Percentiles rank a stretch among this genome's conserved stretches.
Evolutionary conservation across 2,797 vertebrate species (phyloP).

Genomic region (Tragelaphus oryx): DNA sequence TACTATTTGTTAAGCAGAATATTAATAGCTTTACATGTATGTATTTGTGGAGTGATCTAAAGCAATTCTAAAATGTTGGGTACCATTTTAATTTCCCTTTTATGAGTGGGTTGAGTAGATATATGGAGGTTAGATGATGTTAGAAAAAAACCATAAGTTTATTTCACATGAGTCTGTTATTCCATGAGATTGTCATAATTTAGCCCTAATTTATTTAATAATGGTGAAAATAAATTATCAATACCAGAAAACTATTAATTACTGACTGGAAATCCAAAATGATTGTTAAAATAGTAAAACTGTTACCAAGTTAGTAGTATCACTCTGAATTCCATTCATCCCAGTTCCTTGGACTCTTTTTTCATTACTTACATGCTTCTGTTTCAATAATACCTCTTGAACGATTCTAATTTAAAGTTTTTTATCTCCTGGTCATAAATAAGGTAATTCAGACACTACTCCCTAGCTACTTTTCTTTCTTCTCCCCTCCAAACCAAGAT

Average conservation of each 20-base stretch:
- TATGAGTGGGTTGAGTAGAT: background rate
- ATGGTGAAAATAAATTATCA: background rate
- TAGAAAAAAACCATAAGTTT: background rate
- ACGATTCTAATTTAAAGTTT: background rate
- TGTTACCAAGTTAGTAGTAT: background rate
- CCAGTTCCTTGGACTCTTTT: background rate
- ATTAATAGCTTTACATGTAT: background rate
- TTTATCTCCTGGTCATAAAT: background rate
- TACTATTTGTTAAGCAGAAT: background rate
- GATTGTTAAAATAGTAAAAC: background rate
- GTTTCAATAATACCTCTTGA: background rate
- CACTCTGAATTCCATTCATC: background rate
- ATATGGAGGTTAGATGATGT: background rate
- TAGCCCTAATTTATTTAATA: background rate
- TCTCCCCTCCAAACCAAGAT: background rate
- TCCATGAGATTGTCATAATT: background rate
- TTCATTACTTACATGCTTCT: background rate
- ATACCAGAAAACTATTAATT: background rate
- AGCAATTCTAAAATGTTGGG: background rate
- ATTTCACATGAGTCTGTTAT: background rate
- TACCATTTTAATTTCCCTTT: background rate
- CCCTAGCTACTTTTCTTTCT: background rate
- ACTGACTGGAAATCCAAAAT: background rate
- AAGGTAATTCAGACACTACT: background rate
- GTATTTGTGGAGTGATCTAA: background rate